These are phyloP conservation scores for Brachionus calyciflorus DNA, from an alignment of 1,140 invertebrate genomes.

Conservation along the genomic window DNA sequence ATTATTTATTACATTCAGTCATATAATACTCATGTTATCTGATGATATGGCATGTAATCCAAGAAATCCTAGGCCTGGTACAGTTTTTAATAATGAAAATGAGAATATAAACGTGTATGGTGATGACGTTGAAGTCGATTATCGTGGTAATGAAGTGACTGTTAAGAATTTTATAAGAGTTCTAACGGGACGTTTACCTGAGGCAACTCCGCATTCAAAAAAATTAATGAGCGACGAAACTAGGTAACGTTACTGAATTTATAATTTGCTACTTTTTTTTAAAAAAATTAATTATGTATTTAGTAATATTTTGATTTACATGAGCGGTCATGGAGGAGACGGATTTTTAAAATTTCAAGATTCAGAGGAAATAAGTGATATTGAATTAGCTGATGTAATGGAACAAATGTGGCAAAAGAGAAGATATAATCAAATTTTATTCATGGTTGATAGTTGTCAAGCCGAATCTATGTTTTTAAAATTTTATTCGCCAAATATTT, in stretches of 20 bases:
- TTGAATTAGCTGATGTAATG: slow-evolving; percentile 94
- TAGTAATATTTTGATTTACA: slow-evolving; percentile 44
- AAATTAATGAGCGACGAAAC: slow-evolving; percentile 90
- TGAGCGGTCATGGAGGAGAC: slow-evolving; percentile 87
- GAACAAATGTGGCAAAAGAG: slow-evolving; percentile 99
- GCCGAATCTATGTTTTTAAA: slow-evolving; percentile 96
- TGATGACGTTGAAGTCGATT: slow-evolving; percentile 99
- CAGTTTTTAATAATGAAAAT: slow-evolving; percentile 95
- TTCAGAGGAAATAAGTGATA: slow-evolving; percentile 96
- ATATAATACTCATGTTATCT: slow-evolving; percentile 95
- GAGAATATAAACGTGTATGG: slow-evolving; percentile 98
- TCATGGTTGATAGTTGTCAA: slow-evolving; percentile 98
- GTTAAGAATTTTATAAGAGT: slow-evolving; percentile 97
- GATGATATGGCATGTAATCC: slow-evolving; percentile 99
- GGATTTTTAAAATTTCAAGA: slow-evolving; percentile 99
- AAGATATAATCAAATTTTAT: slow-evolving; percentile 95
- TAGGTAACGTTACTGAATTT: slow-evolving; percentile 65
- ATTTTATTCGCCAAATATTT: slow-evolving; percentile 95
- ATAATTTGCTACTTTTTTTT: too few species aligned
- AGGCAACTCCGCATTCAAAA: slow-evolving; percentile 89
- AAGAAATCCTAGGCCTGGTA: slow-evolving; percentile 87
- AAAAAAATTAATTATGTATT: background rate
- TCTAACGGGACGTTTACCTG: slow-evolving; percentile 82
- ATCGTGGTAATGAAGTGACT: slow-evolving; percentile 94
- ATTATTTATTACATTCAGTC: slow-evolving; percentile 48